These are phyloP conservation scores for Pocota personata DNA, from an alignment of 2,888 invertebrate species.

Conservation along the genomic window DNA sequence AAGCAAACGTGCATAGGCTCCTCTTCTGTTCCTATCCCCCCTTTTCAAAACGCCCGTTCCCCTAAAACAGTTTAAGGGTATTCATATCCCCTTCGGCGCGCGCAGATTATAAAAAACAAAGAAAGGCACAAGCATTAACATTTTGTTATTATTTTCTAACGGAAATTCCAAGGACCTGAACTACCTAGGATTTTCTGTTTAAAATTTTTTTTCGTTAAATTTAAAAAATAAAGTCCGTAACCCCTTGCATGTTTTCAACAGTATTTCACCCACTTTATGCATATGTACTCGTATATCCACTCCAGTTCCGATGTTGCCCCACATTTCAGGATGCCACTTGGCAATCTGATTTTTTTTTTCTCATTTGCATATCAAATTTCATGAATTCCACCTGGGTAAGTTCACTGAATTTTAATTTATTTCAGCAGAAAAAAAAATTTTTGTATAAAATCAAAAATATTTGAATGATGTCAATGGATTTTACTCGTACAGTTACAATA, in stretches of 20 bases:
- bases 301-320: slow-evolving; percentile 27
- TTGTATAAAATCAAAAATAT: slow-evolving; percentile 14
- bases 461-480: slow-evolving; percentile 35
- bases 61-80: too few species aligned
- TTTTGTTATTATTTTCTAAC: neutral
- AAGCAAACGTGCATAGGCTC: too few species aligned
- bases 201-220: slow-evolving; percentile 5
- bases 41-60: too few species aligned
- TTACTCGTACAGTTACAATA: slow-evolving; percentile 5
- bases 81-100: too few species aligned
- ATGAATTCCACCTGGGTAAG: slow-evolving; percentile 53
- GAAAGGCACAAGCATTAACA: too few species aligned
- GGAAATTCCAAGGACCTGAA: neutral
- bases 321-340: slow-evolving; percentile 39
- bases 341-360: slow-evolving; percentile 53
- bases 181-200: neutral
- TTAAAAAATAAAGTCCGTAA: neutral
- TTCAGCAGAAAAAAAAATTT: neutral
- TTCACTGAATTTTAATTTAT: slow-evolving; percentile 31
- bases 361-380: slow-evolving; percentile 64
- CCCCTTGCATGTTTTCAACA: neutral
- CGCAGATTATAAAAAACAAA: too few species aligned
- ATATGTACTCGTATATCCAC: neutral
- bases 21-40: too few species aligned
- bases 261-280: neutral